Conservation (phyloP, 2,888 invertebrate genomes). For the Oxytorus armatus region DNA sequence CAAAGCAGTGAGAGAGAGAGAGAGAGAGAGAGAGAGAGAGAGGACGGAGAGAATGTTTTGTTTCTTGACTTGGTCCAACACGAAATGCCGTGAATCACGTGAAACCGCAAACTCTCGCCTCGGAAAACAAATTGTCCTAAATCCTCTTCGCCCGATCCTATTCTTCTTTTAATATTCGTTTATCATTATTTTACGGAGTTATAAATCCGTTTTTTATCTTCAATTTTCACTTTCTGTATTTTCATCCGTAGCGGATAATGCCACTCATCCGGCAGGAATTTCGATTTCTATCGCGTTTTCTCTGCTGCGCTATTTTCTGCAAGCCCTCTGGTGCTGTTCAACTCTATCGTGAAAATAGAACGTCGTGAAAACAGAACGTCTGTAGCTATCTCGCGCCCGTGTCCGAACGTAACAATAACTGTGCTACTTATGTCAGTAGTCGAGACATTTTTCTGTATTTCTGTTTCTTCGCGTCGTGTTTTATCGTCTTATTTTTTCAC, state of each 20-base stretch:
- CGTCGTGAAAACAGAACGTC: no score
- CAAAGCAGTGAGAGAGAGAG: constrained; percentile 21
- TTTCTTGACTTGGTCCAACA: constrained; percentile 9
- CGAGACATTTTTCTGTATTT: constrained; percentile 25
- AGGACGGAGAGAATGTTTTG: constrained; percentile 12
- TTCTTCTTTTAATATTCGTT: background rate
- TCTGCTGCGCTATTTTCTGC: constrained; percentile 4
- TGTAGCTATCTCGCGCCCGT: background rate
- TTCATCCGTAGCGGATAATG: constrained; percentile 14
- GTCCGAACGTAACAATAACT: constrained; percentile 49
- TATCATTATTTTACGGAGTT: background rate
- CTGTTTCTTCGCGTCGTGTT: constrained; percentile 14
- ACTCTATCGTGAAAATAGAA: constrained; percentile 38
- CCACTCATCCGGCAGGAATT: constrained; percentile 11
- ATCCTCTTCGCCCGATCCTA: background rate
- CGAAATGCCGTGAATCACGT: constrained; percentile 1
- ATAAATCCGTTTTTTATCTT: constrained; percentile 14
- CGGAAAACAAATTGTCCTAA: constrained; percentile 11
- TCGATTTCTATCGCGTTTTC: constrained; percentile 44
- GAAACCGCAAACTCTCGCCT: constrained; percentile 3
- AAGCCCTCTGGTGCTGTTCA: constrained; percentile 20
- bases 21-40: constrained; percentile 13
- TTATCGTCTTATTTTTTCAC: constrained; percentile 41
- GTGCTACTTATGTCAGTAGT: constrained; percentile 34
- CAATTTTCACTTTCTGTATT: constrained; percentile 50